Percentiles rank a stretch among this genome's conserved stretches.
phyloP scores from a whole-genome alignment of 1,140 invertebrate genomes.

The Pogonognathellus flavescens region DNA sequence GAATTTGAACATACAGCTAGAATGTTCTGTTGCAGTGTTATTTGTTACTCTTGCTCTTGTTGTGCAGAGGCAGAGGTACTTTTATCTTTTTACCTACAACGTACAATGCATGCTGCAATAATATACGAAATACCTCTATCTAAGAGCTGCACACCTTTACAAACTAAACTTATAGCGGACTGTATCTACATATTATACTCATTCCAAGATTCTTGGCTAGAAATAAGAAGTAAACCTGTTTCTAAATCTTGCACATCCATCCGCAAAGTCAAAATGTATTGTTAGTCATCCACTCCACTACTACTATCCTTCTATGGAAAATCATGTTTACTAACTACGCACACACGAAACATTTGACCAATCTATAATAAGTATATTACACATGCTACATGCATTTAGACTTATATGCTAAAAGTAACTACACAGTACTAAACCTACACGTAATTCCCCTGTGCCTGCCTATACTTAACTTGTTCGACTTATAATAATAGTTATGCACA shows the following conservation, averaged over 20 bases:
- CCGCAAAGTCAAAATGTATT: slow-evolving; percentile 16
- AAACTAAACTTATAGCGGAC: too few relatives aligned
- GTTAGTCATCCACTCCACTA: not conserved
- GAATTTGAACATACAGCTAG: not conserved
- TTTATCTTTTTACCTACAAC: slow-evolving; percentile 9
- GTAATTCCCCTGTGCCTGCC: too few relatives aligned
- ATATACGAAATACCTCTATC: too few relatives aligned
- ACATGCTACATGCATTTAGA: too few relatives aligned
- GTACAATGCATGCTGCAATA: too few relatives aligned
- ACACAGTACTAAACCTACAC: too few relatives aligned
- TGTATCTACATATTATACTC: not conserved
- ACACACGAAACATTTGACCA: not conserved
- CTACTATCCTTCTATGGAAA: slow-evolving; percentile 24
- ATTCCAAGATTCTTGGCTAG: slow-evolving; percentile 7
- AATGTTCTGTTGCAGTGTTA: not conserved
- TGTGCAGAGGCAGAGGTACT: slow-evolving; percentile 32
- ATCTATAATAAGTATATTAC: not conserved
- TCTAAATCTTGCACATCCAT: slow-evolving; percentile 21
- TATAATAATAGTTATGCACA: too few relatives aligned
- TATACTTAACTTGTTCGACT: too few relatives aligned
- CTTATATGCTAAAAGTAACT: too few relatives aligned
- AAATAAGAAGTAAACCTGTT: slow-evolving; percentile 45
- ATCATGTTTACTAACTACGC: slow-evolving; percentile 4
- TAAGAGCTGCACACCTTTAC: too few relatives aligned
- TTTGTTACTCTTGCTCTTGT: slow-evolving; percentile 27